Evolutionary conservation across 2,888 invertebrate genomes (phyloP).

Genomic region (Noctua janthina): DNA sequence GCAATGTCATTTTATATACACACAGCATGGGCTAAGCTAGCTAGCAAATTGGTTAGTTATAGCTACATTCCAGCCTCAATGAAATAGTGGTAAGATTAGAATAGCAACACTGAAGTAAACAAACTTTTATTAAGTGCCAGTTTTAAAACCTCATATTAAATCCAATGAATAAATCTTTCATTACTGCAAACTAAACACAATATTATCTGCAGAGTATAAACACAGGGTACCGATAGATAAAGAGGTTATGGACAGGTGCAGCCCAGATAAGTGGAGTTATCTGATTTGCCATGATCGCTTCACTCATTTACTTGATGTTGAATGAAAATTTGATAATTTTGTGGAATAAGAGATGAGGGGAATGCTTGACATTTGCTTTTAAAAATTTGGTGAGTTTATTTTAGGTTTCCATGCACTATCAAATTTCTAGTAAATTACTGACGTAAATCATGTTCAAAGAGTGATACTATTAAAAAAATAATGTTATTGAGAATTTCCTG

Average conservation of each 20-base stretch:
- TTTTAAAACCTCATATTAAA: neutral
- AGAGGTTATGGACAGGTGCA: constrained; percentile 61
- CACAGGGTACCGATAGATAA: constrained; percentile 37
- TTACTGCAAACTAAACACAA: neutral
- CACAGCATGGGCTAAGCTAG: neutral
- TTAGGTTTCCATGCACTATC: neutral
- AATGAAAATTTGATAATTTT: neutral
- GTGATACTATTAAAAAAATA: neutral
- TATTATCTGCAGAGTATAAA: constrained; percentile 30
- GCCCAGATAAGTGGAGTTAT: constrained; percentile 44
- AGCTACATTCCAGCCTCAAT: neutral
- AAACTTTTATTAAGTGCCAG: neutral
- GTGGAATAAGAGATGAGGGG: neutral
- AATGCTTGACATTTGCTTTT: neutral
- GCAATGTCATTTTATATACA: neutral
- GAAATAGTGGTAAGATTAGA: neutral
- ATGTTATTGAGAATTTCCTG: neutral
- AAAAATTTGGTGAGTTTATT: neutral
- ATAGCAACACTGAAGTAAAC: too few relatives aligned
- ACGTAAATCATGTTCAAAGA: neutral
- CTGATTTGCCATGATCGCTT: constrained; percentile 26
- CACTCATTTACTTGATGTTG: constrained; percentile 1
- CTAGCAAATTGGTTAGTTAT: neutral
- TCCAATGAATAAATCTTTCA: constrained; percentile 2
- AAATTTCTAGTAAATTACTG: neutral